Conservation (phyloP, 2,888 invertebrate genomes). For the Sylvicola cinctus region DNA sequence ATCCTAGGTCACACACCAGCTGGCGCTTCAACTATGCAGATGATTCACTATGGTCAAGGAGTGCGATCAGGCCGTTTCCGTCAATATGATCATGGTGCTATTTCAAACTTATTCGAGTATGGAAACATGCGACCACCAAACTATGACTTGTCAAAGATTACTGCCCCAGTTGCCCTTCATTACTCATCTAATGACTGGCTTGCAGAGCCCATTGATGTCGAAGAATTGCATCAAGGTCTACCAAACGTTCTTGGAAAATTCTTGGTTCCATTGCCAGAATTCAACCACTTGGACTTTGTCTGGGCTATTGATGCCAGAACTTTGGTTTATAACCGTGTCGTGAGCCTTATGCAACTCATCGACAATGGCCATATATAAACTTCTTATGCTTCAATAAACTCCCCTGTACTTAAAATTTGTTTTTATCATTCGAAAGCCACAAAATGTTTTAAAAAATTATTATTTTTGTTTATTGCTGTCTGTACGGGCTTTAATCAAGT, state of each 20-base stretch:
- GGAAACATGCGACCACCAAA: constrained; percentile 31
- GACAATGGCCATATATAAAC: too few species aligned
- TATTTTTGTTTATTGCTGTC: too few species aligned
- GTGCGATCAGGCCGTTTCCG: constrained; percentile 30
- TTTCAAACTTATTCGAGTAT: constrained; percentile 32
- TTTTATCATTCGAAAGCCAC: too few species aligned
- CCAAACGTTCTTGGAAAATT: constrained; percentile 24
- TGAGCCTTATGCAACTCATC: constrained; percentile 34
- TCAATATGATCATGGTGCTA: constrained; percentile 33
- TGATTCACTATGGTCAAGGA: constrained; percentile 51
- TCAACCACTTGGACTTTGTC: constrained; percentile 42
- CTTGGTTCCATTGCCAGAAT: constrained; percentile 31
- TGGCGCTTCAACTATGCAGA: constrained; percentile 44
- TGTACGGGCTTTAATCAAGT: too few species aligned
- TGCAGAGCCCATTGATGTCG: constrained; percentile 19
- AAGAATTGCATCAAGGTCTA: constrained; percentile 9
- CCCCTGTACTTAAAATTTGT: too few species aligned
- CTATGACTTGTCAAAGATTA: constrained; percentile 34
- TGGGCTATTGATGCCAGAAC: constrained; percentile 40
- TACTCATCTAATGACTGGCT: constrained; percentile 44
- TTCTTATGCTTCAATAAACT: too few species aligned
- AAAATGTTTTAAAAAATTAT: too few species aligned
- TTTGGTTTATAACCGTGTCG: constrained; percentile 34
- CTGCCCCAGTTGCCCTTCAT: constrained; percentile 39
- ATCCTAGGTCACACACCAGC: constrained; percentile 48